Evolutionary conservation across 2,888 invertebrate species (phyloP), one percentile per base, ranked within the genome.

Genomic region (Beris chalybata): DNA sequence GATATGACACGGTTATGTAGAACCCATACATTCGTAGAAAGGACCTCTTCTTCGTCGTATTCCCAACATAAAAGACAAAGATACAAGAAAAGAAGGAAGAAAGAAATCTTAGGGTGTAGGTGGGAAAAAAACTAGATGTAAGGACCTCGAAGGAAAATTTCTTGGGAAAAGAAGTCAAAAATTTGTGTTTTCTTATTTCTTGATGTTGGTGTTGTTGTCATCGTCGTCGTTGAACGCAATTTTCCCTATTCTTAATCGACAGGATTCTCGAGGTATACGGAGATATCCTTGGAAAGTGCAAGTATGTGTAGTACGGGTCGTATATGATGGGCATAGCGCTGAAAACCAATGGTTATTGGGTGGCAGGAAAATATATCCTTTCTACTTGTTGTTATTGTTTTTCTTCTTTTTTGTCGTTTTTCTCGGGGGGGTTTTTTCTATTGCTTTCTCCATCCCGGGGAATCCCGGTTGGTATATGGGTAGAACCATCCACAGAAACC

Each of bases 401-500:
- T 59, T 45, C 3, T 59, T 31, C 58, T 59, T 59, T 52, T 61
- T 61, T 32, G 50, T 32, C 59, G 65, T 65, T 61, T 67, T 65
- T 67, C 58, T 55, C 68, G 68, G 69, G 32, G n/a, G n/a, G n/a
- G 30, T 30, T 50, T 47, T 59, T 15, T 6, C 15, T n/a, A 32
- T 15, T 47, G 13, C 47, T 47, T 22, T 22, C 22, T 7, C 38
- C 38, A 38, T 38, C 38, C 38, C 9, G 38, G 5, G 38, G 38
- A 38, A 29, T 58, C 45, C 47, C 48, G 44, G 54, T 3, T 43
- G 44, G 64, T 67, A 66, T 58, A 66, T 67, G 64, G 63, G 71
- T 70, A 71, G 69, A 70, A 70, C 71, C 72, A 71, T 73, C 71
- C 71, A 74, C 76, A 77, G 44, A 50, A 80, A 80, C 79, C 80